Percentiles rank a stretch among this genome's conserved stretches.
Conservation (phyloP, 2,113 vertebrate genomes). For the Burhinus oedicnemus region DNA sequence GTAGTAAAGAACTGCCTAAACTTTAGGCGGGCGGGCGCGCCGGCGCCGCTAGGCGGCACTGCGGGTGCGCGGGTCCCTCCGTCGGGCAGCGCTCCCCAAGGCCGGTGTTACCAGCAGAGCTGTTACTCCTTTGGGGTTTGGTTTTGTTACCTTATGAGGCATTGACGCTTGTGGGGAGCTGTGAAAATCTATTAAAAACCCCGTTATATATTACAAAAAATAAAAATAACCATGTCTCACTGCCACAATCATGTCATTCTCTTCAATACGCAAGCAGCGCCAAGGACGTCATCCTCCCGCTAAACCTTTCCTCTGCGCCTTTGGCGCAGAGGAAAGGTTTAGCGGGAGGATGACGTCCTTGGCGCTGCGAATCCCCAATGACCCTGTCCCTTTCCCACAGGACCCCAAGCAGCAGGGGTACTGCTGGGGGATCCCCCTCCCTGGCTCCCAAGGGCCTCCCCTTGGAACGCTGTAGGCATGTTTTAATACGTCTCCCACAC, state of each 20-base stretch:
- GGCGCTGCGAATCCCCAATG: neutral
- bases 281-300: neutral
- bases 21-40: neutral
- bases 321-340: neutral
- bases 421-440: too few relatives aligned
- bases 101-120: neutral
- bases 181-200: neutral
- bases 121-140: too few relatives aligned
- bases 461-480: neutral
- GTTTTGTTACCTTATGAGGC: too few relatives aligned
- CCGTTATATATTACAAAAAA: neutral
- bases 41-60: neutral
- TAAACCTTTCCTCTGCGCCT: neutral
- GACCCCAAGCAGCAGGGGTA: too few relatives aligned
- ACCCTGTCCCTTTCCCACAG: too few relatives aligned
- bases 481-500: accelerated
- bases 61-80: neutral
- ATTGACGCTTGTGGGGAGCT: accelerated
- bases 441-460: neutral
- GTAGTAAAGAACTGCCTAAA: neutral
- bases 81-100: neutral
- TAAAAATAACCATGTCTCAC: neutral
- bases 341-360: neutral
- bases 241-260: neutral
- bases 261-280: neutral